Base-by-base conservation (phyloP, 1,140 invertebrate species). In the Sarcophaga peregrina region DNA sequence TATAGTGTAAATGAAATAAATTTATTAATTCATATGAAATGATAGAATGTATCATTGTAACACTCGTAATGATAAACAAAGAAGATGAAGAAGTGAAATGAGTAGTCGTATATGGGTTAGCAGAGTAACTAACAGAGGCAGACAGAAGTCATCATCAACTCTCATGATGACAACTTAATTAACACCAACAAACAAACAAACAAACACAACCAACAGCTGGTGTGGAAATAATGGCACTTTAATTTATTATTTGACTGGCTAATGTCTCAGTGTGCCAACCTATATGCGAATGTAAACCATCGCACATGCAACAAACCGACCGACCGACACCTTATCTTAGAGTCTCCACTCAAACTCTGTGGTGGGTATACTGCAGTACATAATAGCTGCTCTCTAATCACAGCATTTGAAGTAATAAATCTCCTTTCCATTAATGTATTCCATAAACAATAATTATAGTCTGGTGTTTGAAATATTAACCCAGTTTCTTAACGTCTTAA, bases 131-230 rank as follows among this genome's bases (percentile, higher is more conserved):
- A 25, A n/a, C 20, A 25, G 7, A 8, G 9, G 17, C n/a, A 68
- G 20, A 37, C 25, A 37, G 25, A 37, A 37, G 20, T 20, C 20
- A 68, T 68, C 62, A 68, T 68, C 62, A 68, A 25, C 62, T 68
- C 62, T 68, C 62, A n/a, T 68, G 20, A 68, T 68, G 62, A 20
- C 62, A 68, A 68, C 62, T 68, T 68, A 68, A 68, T 68, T 68
- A 68, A 68, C 62, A 68, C 62, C 62, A 68, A 4, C 4, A 37
- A 37, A 37, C 25, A 37, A 37, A 37, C 25, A 37, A 37, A 37
- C 25, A 37, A 37, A 37, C 25, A 1, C 25, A 1, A 37, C 25
- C 25, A 58, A n/a, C 54, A 58, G 20, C 62, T 68, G 20, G 17
- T 68, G 17, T 68, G 62, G 17, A 20, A 68, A 68, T 68, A 68